Percentiles rank a stretch among this genome's conserved stretches.
These are phyloP conservation scores for Cacatua alba DNA, from an alignment of 2,113 vertebrate species.

Conservation along the genomic window DNA sequence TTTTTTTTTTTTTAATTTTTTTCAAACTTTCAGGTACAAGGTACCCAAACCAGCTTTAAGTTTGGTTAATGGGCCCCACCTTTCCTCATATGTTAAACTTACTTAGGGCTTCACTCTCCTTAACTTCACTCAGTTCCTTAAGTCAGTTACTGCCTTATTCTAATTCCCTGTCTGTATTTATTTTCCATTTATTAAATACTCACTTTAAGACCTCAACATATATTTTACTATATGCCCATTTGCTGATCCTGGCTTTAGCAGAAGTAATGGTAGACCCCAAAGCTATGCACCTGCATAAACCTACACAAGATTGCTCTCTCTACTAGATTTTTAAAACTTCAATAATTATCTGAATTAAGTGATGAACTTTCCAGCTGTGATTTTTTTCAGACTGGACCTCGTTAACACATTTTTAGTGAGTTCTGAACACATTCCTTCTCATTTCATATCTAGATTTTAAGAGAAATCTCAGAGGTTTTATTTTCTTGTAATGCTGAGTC, in stretches of 20 bases:
- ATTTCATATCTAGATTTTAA: background rate
- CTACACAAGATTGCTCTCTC: background rate
- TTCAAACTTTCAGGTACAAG: background rate
- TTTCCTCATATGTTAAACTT: background rate
- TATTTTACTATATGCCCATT: background rate
- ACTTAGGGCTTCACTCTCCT: background rate
- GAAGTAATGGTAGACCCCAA: background rate
- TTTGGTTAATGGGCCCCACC: background rate
- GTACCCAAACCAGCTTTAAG: background rate
- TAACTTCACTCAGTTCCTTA: background rate
- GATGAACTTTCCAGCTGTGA: background rate
- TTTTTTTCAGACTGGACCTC: background rate
- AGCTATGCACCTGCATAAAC: background rate
- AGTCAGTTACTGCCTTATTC: background rate
- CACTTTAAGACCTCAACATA: background rate
- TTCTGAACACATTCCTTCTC: background rate
- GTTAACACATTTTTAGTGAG: background rate
- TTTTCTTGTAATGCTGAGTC: background rate
- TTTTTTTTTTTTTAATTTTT: background rate
- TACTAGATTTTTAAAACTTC: background rate
- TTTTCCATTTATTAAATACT: background rate
- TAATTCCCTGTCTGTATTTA: background rate
- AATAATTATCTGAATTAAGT: background rate
- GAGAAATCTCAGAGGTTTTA: background rate
- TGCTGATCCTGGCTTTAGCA: background rate